Evolutionary conservation across 2,888 invertebrate genomes (phyloP).

Genomic region (Vanessa cardui): DNA sequence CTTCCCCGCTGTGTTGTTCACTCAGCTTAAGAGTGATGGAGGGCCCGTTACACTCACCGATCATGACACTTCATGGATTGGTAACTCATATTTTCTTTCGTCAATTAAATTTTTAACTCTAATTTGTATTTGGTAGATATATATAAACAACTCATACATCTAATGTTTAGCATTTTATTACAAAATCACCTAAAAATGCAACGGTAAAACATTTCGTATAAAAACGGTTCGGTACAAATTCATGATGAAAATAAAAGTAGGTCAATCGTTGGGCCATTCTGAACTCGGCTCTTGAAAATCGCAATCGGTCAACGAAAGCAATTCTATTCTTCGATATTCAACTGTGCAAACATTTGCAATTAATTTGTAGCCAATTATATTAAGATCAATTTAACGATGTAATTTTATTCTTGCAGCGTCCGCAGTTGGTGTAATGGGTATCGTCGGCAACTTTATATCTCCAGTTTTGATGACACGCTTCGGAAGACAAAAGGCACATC

Average conservation of each 20-base stretch:
- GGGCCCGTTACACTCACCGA: constrained; percentile 68
- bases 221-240: constrained; percentile 4
- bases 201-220: not conserved
- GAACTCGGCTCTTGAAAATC: constrained; percentile 5
- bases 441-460: constrained; percentile 76
- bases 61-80: constrained; percentile 78
- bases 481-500: constrained; percentile 83
- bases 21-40: constrained; percentile 60
- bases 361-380: not conserved
- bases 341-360: not conserved
- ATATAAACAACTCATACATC: too few species aligned
- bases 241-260: not conserved
- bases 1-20: constrained; percentile 72
- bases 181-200: too few species aligned
- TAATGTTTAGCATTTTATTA: too few species aligned
- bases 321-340: not conserved
- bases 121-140: too few species aligned
- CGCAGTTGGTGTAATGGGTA: constrained; percentile 74
- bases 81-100: constrained; percentile 45
- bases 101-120: not conserved
- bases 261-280: constrained; percentile 3
- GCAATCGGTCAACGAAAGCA: not conserved
- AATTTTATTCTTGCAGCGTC: constrained; percentile 61
- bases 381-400: not conserved
- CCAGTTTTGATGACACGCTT: constrained; percentile 81